These are phyloP conservation scores for Pelecanus crispus DNA, from an alignment of 2,113 vertebrate genomes.

Conservation along the genomic window DNA sequence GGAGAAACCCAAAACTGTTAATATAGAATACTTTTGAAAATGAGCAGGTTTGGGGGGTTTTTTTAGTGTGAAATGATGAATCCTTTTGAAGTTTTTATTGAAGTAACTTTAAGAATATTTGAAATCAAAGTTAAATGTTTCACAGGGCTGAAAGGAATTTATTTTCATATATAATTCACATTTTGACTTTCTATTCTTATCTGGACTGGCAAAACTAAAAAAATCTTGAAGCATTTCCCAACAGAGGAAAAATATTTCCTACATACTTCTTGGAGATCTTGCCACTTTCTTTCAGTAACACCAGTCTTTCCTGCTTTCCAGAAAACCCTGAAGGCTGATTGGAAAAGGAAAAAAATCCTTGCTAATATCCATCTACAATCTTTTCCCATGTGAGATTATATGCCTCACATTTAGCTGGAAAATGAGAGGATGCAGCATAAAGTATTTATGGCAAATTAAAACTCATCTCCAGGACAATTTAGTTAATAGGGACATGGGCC, in stretches of 20 bases:
- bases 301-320: background rate
- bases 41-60: background rate
- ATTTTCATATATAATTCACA: background rate
- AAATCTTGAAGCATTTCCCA: background rate
- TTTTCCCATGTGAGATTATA: slow-evolving; percentile 11
- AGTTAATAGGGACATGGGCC: background rate
- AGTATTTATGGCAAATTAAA: slow-evolving; percentile 61
- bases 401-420: slow-evolving; percentile 14
- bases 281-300: background rate
- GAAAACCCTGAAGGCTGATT: background rate
- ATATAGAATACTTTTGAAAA: background rate
- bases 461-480: slow-evolving; percentile 18
- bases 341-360: background rate
- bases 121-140: background rate
- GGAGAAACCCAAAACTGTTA: background rate
- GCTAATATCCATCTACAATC: background rate
- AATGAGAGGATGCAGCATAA: slow-evolving; percentile 56
- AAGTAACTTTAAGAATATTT: background rate
- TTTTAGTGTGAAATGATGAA: background rate
- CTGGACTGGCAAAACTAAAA: background rate
- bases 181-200: background rate
- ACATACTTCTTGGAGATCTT: background rate
- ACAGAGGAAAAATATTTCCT: background rate
- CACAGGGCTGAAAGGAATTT: background rate
- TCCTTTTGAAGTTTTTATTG: background rate